A percentile compares a stretch with the other conserved stretches of the same genome.
These are phyloP conservation scores for Paracyclopina nana DNA, from an alignment of 1,140 invertebrate genomes.

Conservation along the genomic window DNA sequence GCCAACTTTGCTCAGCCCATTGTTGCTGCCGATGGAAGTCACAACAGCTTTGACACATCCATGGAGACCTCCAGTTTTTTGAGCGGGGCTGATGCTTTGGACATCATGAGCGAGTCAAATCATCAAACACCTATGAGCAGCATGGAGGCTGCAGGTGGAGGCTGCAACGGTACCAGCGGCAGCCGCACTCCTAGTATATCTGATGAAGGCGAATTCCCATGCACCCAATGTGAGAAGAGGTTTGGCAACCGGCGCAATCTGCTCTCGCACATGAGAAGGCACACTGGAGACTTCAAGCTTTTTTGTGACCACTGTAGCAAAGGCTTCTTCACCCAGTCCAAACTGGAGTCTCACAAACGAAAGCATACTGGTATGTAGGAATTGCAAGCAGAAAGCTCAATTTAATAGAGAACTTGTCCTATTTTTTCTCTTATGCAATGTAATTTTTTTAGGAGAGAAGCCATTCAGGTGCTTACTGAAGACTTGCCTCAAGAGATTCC, in stretches of 20 bases:
- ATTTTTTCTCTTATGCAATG: neutral
- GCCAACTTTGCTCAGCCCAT: conserved; percentile 7
- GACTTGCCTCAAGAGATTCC: conserved; percentile 15
- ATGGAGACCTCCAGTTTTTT: neutral
- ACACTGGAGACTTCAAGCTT: conserved; percentile 16
- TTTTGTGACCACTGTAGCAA: conserved; percentile 15
- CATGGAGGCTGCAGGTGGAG: too few species aligned
- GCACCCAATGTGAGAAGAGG: conserved; percentile 14
- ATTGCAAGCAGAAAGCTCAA: neutral
- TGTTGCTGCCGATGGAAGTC: neutral
- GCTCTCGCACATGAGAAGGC: conserved; percentile 13
- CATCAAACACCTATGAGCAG: too few species aligned
- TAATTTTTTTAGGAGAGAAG: conserved; percentile 15
- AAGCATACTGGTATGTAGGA: conserved; percentile 13
- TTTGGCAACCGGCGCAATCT: conserved; percentile 16
- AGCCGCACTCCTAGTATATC: conserved; percentile 8
- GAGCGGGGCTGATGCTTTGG: neutral
- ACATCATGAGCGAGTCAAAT: neutral
- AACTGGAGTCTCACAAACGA: conserved; percentile 13
- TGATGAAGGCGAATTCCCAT: conserved; percentile 16
- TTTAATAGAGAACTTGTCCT: neutral
- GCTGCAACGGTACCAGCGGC: conserved; percentile 10
- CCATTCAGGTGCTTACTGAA: conserved; percentile 15
- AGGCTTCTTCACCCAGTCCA: conserved; percentile 16
- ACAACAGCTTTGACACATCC: neutral